A percentile compares a stretch with the other conserved stretches of the same genome.
Conservation (phyloP, 2,113 vertebrate species). For the Camelus bactrianus region DNA sequence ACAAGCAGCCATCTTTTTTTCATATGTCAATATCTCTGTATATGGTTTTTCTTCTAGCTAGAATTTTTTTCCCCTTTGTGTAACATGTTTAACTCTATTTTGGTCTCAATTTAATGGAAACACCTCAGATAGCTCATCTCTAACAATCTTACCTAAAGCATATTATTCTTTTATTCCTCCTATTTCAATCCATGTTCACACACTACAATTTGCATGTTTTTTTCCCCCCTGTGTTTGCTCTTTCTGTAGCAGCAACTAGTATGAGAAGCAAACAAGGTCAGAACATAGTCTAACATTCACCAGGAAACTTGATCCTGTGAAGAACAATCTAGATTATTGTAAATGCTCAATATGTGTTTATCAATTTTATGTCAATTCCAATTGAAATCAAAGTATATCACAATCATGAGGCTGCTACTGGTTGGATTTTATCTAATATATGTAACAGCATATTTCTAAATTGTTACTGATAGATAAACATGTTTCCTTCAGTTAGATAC, state of each 20-base stretch:
- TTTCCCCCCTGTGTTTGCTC: background rate
- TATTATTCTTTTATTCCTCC: background rate
- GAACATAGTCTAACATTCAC: background rate
- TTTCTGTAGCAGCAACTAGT: background rate
- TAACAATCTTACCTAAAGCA: background rate
- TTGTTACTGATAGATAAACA: background rate
- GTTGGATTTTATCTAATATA: background rate
- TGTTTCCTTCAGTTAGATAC: constrained; percentile 15
- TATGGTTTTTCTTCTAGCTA: background rate
- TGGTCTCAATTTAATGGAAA: background rate
- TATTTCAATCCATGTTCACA: background rate
- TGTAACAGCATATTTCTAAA: background rate
- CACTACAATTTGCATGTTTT: background rate
- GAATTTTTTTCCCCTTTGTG: background rate
- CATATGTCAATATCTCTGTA: background rate
- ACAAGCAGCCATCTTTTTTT: background rate
- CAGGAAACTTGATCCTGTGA: background rate
- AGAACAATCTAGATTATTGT: background rate
- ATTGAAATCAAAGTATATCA: background rate
- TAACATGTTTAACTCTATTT: background rate
- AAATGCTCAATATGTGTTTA: background rate
- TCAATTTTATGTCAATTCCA: background rate
- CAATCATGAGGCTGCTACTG: background rate
- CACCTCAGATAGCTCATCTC: background rate
- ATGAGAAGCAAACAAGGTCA: background rate